Evolutionary conservation across 1,140 invertebrate genomes (phyloP), one percentile per base, ranked within the genome.

Genomic region (Gryllus bimaculatus): DNA sequence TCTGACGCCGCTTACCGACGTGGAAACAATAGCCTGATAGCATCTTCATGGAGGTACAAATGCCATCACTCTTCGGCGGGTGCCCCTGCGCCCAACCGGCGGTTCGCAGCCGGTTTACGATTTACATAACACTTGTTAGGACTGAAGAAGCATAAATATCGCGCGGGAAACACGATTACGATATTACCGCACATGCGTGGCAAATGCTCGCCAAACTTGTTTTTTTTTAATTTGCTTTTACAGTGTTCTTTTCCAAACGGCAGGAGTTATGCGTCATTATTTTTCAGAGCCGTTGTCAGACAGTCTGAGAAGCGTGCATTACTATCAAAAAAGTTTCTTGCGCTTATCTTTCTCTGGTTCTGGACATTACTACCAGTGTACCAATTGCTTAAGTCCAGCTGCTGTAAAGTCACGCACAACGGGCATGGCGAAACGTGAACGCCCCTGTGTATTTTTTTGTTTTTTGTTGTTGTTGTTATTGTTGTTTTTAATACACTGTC

Each of bases 41-140:
- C 54, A 66, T 66, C 54, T 66, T 66, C 54, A 66, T 66, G 54
- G 54, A 66, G 54, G 54, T 66, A 13, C 54, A 66, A 66, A 66
- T 66, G 18, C 54, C 18, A 66, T 3, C 54, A 66, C 18, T 66
- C 54, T 66, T 66, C 54, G 54, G 18, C 54, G 18, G 54, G 54
- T 0, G 18, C 18, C 54, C 18, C 2, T 7, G 26, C 26, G 26
- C 26, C 26, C 26, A 5, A 39, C 26, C 26, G 18, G 18, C 18
- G 54, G 54, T 10, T 66, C 54, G 10, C 54, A 66, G 54, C 18
- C 18, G 54, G 54, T 66, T 66, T 7, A 66, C 54, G 18, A 66
- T 66, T 66, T 66, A 66, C 54, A 66, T 66, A 66, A 66, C 54
- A 66, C 54, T 66, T 66, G 54, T 66, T 66, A 66, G 54, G 18